Base-by-base conservation (phyloP, 2,113 vertebrate species). In the Myocastor coypus region DNA sequence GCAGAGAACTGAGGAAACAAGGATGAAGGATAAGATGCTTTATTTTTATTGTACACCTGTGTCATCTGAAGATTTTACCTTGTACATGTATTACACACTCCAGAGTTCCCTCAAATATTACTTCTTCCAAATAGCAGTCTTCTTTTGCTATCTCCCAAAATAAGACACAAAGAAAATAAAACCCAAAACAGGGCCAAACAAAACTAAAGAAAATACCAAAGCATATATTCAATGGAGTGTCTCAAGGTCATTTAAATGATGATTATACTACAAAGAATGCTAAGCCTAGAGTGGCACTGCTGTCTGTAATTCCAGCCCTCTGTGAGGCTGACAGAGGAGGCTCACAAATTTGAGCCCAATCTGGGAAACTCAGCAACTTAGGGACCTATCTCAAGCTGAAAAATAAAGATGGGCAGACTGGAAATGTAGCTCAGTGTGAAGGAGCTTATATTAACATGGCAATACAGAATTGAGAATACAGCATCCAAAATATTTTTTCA, bases 111-210 rank as follows among this genome's bases (percentile, higher is more conserved):
- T 77, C 83, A 93, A 80, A 87, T 87, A 82, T 30, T 86, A 75
- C 28, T 59, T 80, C 30, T 92, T 64, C 57, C 55, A 92, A 80
- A 92, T 32, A 92, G 78, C 2, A 40, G 85, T 92, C 80, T 78
- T 68, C 50, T 75, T 93, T 57, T 37, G 24, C 46, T 73, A 42
- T 3, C 46, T 94, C 63, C 40, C 68, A 92, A 96, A 96, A 88
- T 57, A 94, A 77, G 30, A 63, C 68, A 92, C 7, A 75, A 73
- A 92, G 57, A 89, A 92, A 80, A 92, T 85, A 50, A 90, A 94
- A 80, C 24, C 55, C 87, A 37, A 93, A 94, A 68, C 17, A 40
- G 32, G 46, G 20, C 86, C 46, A 88, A 87, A 95, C 30, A 91
- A 83, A 57, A 84, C 19, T 71, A 90, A 87, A 92, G 30, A 71